Evolutionary conservation across 92 coral and sea anemone genomes (phyloP).

Genomic region (Palythoa grandiflora): DNA sequence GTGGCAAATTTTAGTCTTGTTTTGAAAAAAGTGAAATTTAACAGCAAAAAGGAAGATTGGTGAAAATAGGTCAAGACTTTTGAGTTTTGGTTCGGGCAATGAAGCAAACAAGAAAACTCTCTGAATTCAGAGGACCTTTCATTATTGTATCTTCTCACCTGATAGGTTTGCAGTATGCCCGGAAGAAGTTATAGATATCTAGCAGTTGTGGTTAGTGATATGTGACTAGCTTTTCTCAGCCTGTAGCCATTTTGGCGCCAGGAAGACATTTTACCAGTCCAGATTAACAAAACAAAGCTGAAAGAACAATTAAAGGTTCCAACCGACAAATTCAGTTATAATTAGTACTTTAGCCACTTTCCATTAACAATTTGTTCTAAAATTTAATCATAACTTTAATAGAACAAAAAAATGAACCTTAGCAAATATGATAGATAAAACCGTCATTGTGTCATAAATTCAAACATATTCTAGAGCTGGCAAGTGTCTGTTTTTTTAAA

Average conservation of each 20-base stretch:
- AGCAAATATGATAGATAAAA: too few species aligned
- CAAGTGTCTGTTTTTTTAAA: too few species aligned
- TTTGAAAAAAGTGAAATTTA: too few species aligned
- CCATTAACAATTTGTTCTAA: background rate
- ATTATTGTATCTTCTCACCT: background rate
- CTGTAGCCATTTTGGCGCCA: conserved; percentile 33
- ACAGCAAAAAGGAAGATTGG: too few species aligned
- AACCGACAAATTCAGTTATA: background rate
- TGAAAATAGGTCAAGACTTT: too few species aligned
- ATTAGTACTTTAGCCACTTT: background rate
- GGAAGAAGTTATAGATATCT: conserved; percentile 18
- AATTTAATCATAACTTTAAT: too few species aligned
- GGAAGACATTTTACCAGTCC: conserved; percentile 14
- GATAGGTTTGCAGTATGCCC: conserved; percentile 13
- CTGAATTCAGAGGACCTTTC: background rate
- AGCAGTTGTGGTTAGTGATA: conserved; percentile 45
- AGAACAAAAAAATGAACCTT: too few species aligned
- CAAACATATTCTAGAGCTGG: too few species aligned
- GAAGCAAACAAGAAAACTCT: background rate
- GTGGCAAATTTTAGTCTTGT: too few species aligned
- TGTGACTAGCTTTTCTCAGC: background rate
- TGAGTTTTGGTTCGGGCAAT: background rate
- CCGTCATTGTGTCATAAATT: too few species aligned
- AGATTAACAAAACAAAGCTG: conserved; percentile 2
- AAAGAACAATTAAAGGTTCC: conserved; percentile 13